phyloP scores from a whole-genome alignment of 1,140 invertebrate species.

The Ceratoteleas bidentatus region DNA sequence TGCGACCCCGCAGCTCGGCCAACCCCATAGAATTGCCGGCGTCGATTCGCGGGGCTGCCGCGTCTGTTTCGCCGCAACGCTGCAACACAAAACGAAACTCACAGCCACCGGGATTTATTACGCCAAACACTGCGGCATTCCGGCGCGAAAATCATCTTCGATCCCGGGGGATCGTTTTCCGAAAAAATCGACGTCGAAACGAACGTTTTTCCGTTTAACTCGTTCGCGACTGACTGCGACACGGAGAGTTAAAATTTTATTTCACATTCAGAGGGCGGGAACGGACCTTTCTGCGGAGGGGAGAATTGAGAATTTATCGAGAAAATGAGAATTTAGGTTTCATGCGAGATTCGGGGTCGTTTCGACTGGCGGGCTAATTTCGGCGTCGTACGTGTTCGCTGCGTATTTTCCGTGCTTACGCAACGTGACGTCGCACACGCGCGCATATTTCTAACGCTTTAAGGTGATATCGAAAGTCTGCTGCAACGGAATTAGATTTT shows the following conservation, averaged over 20 bases:
- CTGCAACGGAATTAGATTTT: too few species aligned
- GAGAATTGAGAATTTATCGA: background rate
- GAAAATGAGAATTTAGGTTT: background rate
- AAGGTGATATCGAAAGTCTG: too few species aligned
- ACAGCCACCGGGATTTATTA: conserved; percentile 41
- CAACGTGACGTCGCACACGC: conserved; percentile 61
- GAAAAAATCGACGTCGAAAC: conserved; percentile 4
- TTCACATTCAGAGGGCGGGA: too few species aligned
- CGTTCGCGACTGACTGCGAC: too few species aligned
- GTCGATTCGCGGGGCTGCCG: too few species aligned
- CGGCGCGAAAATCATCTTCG: background rate
- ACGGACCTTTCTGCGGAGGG: too few species aligned
- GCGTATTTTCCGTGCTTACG: conserved; percentile 71
- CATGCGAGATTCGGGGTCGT: too few species aligned
- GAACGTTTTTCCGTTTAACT: conserved; percentile 9
- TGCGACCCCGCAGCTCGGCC: background rate
- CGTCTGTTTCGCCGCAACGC: too few species aligned
- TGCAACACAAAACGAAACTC: conserved; percentile 21
- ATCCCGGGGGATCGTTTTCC: background rate
- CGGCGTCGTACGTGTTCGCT: conserved; percentile 74
- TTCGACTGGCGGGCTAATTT: conserved; percentile 70
- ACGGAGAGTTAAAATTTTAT: conserved; percentile 5
- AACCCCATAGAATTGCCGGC: too few species aligned
- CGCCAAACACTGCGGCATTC: background rate
- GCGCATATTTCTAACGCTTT: conserved; percentile 37